phyloP scores from a whole-genome alignment of 2,113 vertebrate genomes.

The Vicugna pacos region DNA sequence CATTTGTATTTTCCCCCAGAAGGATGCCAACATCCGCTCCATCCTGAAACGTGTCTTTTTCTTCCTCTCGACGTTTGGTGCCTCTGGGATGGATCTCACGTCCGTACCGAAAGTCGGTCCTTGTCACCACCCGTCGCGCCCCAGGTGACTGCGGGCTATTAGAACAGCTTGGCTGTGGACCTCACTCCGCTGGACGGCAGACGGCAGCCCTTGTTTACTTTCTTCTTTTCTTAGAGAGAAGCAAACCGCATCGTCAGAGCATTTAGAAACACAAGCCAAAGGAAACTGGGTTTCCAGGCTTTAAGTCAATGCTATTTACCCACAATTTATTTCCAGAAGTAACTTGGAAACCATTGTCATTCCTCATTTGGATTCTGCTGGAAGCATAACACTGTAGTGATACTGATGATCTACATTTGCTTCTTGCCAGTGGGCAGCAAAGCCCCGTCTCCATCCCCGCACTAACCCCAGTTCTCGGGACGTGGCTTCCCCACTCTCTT shows the following conservation, averaged over 20 bases:
- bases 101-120: not conserved
- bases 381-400: not conserved
- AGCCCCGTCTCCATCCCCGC: not conserved
- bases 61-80: not conserved
- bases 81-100: not conserved
- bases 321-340: constrained; percentile 62
- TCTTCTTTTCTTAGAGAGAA: constrained; percentile 10
- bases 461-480: not conserved
- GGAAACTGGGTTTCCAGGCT: constrained; percentile 71
- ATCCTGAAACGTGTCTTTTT: not conserved
- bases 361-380: not conserved
- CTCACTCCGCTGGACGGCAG: not conserved
- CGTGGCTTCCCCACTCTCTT: not conserved
- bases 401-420: not conserved
- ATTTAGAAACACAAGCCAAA: constrained; percentile 68
- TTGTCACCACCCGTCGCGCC: not conserved
- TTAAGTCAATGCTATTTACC: constrained; percentile 31
- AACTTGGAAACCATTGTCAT: constrained; percentile 44
- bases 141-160: not conserved
- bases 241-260: constrained; percentile 66
- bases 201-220: constrained; percentile 48
- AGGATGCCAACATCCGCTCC: not conserved
- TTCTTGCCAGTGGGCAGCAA: not conserved
- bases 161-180: not conserved
- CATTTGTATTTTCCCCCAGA: not conserved